Base-by-base conservation (phyloP, 2,113 vertebrate species). In the Heptranchias perlo region DNA sequence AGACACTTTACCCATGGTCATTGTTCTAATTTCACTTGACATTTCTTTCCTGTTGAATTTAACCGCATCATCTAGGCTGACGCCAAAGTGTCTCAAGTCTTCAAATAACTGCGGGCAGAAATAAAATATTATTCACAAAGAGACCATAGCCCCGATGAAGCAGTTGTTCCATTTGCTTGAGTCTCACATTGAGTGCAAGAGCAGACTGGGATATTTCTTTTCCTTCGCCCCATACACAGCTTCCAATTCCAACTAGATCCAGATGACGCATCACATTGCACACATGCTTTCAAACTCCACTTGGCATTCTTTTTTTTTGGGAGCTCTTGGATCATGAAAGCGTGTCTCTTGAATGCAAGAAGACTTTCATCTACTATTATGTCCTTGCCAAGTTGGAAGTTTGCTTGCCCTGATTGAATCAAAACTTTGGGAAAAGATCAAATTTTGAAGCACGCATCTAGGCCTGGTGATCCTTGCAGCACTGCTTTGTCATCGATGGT, bases 221-320 rank as follows among this genome's bases (percentile, higher is more conserved):
- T 35, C 94, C 94, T 95, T 73, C 44, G 25, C n/a, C 78, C 31
- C 8, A 14, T 91, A 54, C 87, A 91, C 28, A 5, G 64, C 65
- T 95, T 95, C 94, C 94, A 95, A 67, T 69, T 95, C 94, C 94
- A 95, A 95, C 94, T 0, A 52, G 28, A 73, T 69, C 94, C 94
- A 95, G 64, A 95, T 95, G 94, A 95, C 94, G 94, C 94, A 95
- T 67, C 47, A 49, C 94, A 69, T 95, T 95, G 23, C 94, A 95
- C 65, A 52, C 94, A 95, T 95, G 94, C 65, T 69, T 95, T 95
- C 94, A 49, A 95, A 47, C 65, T 31, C 47, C 47, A 58, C 31
- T 69, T 95, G 94, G 94, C 94, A 95, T 28, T 62, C 65, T 61
- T 39, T 14, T 67, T n/a, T 49, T 73, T 69, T 49, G 64, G 94